Evolutionary conservation across 2,797 vertebrate genomes (phyloP).

Genomic region (Sebastes dallii): DNA sequence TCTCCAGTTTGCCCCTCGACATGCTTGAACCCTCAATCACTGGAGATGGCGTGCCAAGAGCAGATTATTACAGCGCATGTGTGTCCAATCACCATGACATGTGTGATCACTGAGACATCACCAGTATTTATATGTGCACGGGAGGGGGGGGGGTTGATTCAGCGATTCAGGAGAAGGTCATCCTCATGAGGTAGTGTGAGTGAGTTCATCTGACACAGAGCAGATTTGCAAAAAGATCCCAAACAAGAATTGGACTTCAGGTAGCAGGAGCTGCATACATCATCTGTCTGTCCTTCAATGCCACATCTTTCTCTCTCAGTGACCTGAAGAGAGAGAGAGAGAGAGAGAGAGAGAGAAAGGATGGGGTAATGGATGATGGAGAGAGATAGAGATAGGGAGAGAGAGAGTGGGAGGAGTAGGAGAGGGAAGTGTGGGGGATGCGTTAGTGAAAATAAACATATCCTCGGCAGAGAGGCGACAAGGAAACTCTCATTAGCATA

Average conservation of each 20-base stretch:
- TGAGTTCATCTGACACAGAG: conserved; percentile 26
- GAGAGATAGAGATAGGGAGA: conserved; percentile 15
- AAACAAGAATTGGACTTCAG: conserved; percentile 15
- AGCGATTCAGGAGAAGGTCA: conserved; percentile 49
- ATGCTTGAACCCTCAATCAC: conserved; percentile 56
- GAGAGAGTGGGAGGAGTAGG: conserved; percentile 37
- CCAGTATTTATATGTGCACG: conserved; percentile 19
- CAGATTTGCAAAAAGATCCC: conserved; percentile 24
- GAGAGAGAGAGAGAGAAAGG: conserved; percentile 49
- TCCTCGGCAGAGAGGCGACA: conserved; percentile 57
- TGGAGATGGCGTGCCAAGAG: conserved; percentile 22
- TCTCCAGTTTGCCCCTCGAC: conserved; percentile 53
- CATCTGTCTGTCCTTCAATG: conserved; percentile 46
- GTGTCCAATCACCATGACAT: conserved; percentile 46
- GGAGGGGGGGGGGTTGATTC: conserved; percentile 11
- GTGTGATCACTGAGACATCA: conserved; percentile 49
- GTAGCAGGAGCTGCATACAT: conserved; percentile 6
- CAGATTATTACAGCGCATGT: conserved; percentile 40
- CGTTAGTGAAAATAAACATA: conserved; percentile 68
- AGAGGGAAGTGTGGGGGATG: conserved; percentile 52
- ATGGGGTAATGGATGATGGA: conserved; percentile 28
- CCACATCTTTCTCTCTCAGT: conserved; percentile 25
- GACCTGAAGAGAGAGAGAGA: conserved; percentile 61
- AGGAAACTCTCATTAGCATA: conserved; percentile 67
- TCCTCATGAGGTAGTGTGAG: conserved; percentile 39